phyloP scores from a whole-genome alignment of 1,140 invertebrate genomes.

The Coptotermes formosanus region DNA sequence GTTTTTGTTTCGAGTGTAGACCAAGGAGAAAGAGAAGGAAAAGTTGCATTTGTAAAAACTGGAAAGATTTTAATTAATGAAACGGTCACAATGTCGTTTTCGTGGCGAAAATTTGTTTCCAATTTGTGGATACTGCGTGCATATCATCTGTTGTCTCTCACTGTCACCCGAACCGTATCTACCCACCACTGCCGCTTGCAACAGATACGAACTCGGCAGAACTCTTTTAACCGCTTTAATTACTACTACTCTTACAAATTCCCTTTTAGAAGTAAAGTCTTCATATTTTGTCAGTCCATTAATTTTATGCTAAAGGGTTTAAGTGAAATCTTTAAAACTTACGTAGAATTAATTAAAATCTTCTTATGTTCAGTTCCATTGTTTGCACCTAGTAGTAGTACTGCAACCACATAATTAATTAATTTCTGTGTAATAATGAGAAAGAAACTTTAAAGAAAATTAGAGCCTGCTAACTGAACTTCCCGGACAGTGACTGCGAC shows the following conservation, averaged over 20 bases:
- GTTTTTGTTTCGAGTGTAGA: neutral
- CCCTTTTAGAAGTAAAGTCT: neutral
- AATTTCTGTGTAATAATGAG: no score
- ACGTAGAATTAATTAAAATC: no score
- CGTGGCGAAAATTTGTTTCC: neutral
- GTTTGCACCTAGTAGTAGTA: no score
- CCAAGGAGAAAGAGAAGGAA: neutral
- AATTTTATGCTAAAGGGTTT: neutral
- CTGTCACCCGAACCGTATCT: neutral
- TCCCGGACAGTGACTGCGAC: no score
- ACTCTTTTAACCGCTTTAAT: neutral
- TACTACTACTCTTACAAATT: neutral
- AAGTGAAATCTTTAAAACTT: neutral
- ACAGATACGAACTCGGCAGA: neutral
- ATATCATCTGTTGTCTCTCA: neutral
- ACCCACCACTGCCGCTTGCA: neutral
- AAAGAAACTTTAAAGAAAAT: no score
- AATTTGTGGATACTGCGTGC: neutral
- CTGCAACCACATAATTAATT: no score
- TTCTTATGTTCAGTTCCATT: no score
- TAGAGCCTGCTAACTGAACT: no score
- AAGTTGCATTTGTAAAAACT: neutral
- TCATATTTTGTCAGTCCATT: neutral
- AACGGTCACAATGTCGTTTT: neutral
- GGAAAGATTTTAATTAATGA: neutral